Conservation (phyloP, 2,113 vertebrate species). For the Cephalopholis sonnerati region DNA sequence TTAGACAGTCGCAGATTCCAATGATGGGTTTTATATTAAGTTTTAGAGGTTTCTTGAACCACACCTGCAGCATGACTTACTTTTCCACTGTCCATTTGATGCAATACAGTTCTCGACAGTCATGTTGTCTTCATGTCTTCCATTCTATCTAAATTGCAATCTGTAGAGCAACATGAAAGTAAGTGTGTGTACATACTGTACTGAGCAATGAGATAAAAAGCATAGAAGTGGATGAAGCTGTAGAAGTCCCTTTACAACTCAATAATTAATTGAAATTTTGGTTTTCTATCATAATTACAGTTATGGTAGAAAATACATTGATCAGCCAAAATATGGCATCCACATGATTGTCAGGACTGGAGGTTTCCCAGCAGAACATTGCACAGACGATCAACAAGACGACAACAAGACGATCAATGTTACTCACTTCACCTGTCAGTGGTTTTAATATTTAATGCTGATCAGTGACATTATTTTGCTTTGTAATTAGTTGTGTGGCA, state of each 20-base stretch:
- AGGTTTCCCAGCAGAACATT: too few species aligned
- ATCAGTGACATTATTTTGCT: not conserved
- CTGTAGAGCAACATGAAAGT: not conserved
- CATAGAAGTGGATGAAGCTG: not conserved
- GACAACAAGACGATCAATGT: too few species aligned
- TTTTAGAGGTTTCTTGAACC: not conserved
- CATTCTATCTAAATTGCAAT: not conserved
- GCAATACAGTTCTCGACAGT: not conserved
- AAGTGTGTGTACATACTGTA: too few species aligned
- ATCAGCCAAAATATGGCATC: too few species aligned
- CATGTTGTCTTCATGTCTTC: not conserved
- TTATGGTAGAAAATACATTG: not conserved
- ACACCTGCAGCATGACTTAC: not conserved
- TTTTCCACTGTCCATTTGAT: not conserved
- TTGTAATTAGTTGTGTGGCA: slow-evolving; percentile 3
- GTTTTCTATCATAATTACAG: not conserved
- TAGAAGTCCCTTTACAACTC: not conserved
- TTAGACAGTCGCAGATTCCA: not conserved
- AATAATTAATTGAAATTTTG: not conserved
- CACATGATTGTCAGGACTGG: too few species aligned
- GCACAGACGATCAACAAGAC: too few species aligned
- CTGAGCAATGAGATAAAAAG: not conserved
- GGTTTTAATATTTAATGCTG: too few species aligned
- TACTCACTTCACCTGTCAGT: too few species aligned
- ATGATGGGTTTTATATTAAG: not conserved